phyloP scores from a whole-genome alignment of 2,113 vertebrate genomes.

The Pterocles orientalis region DNA sequence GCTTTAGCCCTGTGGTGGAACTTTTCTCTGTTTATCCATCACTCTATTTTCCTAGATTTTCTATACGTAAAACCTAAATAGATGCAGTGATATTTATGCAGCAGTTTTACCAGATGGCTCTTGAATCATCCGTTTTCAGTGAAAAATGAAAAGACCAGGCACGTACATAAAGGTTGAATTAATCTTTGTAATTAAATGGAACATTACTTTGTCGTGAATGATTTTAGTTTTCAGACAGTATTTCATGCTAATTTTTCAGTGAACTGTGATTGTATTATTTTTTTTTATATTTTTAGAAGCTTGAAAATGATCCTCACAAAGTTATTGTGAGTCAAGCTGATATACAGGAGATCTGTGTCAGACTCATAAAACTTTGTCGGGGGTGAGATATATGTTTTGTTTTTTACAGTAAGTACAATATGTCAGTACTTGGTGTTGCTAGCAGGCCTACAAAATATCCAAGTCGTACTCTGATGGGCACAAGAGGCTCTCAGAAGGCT shows the following conservation, averaged over 20 bases:
- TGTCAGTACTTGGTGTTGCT: background rate
- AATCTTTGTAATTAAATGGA: slow-evolving; percentile 82
- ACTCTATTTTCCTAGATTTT: background rate
- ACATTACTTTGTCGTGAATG: slow-evolving; percentile 70
- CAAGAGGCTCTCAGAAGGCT: background rate
- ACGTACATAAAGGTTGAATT: slow-evolving; percentile 72
- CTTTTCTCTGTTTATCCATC: background rate
- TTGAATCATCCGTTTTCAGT: slow-evolving; percentile 68
- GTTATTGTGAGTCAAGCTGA: slow-evolving; percentile 30
- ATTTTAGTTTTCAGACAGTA: slow-evolving; percentile 75
- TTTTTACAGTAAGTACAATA: background rate
- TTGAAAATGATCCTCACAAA: slow-evolving; percentile 61
- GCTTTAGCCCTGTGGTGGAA: background rate
- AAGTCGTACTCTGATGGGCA: background rate
- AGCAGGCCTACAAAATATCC: background rate
- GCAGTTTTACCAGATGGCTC: slow-evolving; percentile 72
- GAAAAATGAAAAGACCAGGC: slow-evolving; percentile 74
- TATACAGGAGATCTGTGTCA: background rate
- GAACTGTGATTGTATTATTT: slow-evolving; percentile 72
- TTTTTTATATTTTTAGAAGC: slow-evolving; percentile 65
- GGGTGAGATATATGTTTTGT: background rate
- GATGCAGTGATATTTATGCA: slow-evolving; percentile 40
- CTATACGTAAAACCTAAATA: slow-evolving; percentile 43
- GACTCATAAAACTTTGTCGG: background rate
- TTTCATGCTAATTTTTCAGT: slow-evolving; percentile 77